Evolutionary conservation across 2,888 invertebrate species (phyloP), one percentile per base, ranked within the genome.

Genomic region (Troides aeacus): DNA sequence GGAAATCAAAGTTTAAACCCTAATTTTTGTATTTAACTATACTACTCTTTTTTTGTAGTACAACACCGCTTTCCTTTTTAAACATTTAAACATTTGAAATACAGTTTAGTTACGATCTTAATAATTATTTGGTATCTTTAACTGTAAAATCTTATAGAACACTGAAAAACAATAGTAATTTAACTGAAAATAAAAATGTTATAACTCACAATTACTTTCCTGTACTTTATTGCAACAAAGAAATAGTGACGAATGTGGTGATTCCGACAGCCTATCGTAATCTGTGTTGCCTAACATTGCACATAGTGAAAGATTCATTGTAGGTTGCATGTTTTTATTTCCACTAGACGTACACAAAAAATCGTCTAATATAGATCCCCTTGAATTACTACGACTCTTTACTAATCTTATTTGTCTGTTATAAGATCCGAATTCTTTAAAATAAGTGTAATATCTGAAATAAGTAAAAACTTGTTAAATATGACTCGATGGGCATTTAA

Each of bases 391-490:
- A 17, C 92, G 85, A 77, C 89, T 89, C 75, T 87, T 92, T 0
- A 90, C 87, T 67, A 89, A 76, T 71, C 79, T 85, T 42, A 93
- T 74, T 84, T 94, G 94, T 72, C 87, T 90, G 75, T 92, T 90
- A 70, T 93, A 85, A 57, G 90, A 89, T 72, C 93, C 93, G 72
- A 94, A 89, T 77, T 94, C 94, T 80, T 92, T 92, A 78, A 93
- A 94, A 78, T 88, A 94, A 74, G 85, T 84, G 77, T 90, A 92
- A 79, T 94, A 94, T 81, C 94, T 94, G 85, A 70, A 92, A 85
- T 60, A 64, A 66, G 72, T 70, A n/a, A 59, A 50, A 53, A 24
- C 3, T 18, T 12, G 24, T 3, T 61, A 62, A 67, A 46, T n/a
- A 64, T 4, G 21, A 68, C 30, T 70, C 68, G 62, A 46, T 15